phyloP scores from a whole-genome alignment of 2,113 vertebrate genomes.

The Naja naja region DNA sequence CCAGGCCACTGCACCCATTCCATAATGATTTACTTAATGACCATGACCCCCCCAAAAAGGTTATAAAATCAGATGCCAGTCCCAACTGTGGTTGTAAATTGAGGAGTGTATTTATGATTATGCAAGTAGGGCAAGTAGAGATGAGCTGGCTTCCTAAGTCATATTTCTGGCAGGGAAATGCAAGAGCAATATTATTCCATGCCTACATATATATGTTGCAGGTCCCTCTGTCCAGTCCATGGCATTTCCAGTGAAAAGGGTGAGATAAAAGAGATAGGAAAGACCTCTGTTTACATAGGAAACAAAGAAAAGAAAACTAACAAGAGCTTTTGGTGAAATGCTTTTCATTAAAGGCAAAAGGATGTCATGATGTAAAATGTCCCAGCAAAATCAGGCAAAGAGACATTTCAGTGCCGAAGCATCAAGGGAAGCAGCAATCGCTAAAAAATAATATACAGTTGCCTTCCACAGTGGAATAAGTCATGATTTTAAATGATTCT shows the following conservation, averaged over 20 bases:
- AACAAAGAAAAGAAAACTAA: not conserved
- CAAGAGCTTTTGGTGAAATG: slow-evolving; percentile 46
- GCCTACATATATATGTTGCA: too few species aligned
- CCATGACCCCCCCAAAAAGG: not conserved
- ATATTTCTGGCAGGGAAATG: not conserved
- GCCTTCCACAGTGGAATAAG: slow-evolving; percentile 60
- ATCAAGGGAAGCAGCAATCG: slow-evolving; percentile 60
- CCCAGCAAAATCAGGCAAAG: slow-evolving; percentile 42
- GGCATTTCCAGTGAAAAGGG: not conserved
- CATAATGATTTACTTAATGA: not conserved
- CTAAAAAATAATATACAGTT: slow-evolving; percentile 63
- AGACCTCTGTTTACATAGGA: slow-evolving; percentile 22
- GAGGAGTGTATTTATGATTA: not conserved
- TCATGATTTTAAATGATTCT: slow-evolving; percentile 65
- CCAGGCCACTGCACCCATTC: too few species aligned
- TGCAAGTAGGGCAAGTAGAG: not conserved
- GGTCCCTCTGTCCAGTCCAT: not conserved
- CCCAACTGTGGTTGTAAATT: not conserved
- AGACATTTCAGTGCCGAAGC: slow-evolving; percentile 47
- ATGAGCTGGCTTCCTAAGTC: not conserved
- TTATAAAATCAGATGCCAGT: not conserved
- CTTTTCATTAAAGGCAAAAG: slow-evolving; percentile 50
- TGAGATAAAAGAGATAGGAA: not conserved
- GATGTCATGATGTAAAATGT: slow-evolving; percentile 43
- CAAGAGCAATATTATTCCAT: not conserved